Percentiles rank a stretch among this genome's conserved stretches.
These are phyloP conservation scores for Acrocephalus scirpaceus DNA, from an alignment of 2,797 vertebrate genomes.

Conservation along the genomic window DNA sequence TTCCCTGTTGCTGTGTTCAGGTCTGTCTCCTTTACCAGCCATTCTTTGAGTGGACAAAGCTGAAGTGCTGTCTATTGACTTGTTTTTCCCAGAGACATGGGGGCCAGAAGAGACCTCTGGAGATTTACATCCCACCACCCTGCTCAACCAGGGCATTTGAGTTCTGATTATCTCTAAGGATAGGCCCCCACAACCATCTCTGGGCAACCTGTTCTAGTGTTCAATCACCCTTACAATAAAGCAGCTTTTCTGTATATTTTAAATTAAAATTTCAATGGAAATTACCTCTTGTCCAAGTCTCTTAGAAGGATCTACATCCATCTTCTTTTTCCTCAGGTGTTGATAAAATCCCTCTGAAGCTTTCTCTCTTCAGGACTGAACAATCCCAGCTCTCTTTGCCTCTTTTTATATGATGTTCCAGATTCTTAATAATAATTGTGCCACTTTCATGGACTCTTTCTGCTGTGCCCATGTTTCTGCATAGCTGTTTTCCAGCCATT, in stretches of 20 bases:
- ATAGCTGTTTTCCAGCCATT: background rate
- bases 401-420: background rate
- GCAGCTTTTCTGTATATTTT: background rate
- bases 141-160: background rate
- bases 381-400: background rate
- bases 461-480: background rate
- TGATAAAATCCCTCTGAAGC: background rate
- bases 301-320: background rate
- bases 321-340: background rate
- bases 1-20: background rate
- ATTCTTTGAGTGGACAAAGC: background rate
- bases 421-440: background rate
- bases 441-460: background rate
- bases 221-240: background rate
- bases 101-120: background rate
- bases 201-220: background rate
- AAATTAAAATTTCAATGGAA: background rate
- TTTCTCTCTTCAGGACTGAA: background rate
- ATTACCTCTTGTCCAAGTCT: background rate
- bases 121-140: background rate
- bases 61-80: background rate
- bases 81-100: background rate
- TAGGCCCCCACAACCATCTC: fast-evolving
- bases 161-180: background rate
- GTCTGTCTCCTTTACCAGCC: background rate